phyloP scores from a whole-genome alignment of 2,797 vertebrate species.

The Cheirogaleus major region DNA sequence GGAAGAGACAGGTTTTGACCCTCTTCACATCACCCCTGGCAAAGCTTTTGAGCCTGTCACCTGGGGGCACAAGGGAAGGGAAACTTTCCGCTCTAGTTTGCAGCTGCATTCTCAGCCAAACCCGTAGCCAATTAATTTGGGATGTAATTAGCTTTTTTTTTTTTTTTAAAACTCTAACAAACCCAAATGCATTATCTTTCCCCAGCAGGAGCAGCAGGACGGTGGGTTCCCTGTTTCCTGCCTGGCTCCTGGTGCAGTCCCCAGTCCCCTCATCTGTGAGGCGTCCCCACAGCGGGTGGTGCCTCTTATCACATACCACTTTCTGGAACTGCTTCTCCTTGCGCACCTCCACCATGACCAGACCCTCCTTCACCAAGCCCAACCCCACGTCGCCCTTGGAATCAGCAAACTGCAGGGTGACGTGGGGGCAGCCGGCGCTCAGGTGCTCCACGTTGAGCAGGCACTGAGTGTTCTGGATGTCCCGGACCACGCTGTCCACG shows the following conservation, averaged over 20 bases:
- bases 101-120: slow-evolving; percentile 61
- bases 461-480: slow-evolving; percentile 98
- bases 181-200: slow-evolving; percentile 63
- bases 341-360: slow-evolving; percentile 97
- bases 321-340: slow-evolving; percentile 97
- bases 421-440: slow-evolving; percentile 90
- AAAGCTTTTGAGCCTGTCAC: background rate
- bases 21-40: background rate
- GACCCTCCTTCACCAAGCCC: slow-evolving; percentile 95
- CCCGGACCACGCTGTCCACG: slow-evolving; percentile 95
- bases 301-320: slow-evolving; percentile 87
- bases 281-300: background rate
- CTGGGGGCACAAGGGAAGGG: background rate
- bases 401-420: slow-evolving; percentile 95
- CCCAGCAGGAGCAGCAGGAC: slow-evolving; percentile 44
- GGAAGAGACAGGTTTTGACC: background rate
- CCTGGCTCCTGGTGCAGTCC: background rate
- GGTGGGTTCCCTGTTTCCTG: background rate
- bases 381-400: slow-evolving; percentile 96
- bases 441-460: slow-evolving; percentile 95
- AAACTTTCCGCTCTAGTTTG: slow-evolving; percentile 58
- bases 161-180: background rate
- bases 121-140: slow-evolving; percentile 68
- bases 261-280: background rate
- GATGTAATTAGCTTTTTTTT: slow-evolving; percentile 70